A percentile compares a stretch with the other conserved stretches of the same genome.
Conservation (phyloP, 35 echinoderm and acorn worm genomes). For the Ptychodera flava region DNA sequence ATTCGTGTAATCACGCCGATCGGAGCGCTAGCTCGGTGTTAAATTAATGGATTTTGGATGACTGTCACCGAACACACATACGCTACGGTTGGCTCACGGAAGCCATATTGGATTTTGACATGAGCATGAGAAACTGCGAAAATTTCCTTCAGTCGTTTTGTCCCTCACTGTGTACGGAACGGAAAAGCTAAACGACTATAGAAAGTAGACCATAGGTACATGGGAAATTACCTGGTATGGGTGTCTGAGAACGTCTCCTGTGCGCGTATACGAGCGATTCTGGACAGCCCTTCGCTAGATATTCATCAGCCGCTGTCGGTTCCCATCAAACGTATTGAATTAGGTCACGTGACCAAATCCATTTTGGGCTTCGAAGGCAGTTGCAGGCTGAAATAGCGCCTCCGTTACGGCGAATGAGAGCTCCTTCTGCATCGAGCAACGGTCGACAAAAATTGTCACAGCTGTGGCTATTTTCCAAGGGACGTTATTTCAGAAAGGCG, state of each 20-base stretch:
- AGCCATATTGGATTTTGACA: slow-evolving; percentile 1
- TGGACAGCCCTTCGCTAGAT: neutral
- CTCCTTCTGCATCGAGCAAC: neutral
- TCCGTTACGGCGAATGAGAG: neutral
- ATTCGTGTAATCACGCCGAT: neutral
- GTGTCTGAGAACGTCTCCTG: neutral
- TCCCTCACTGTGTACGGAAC: neutral
- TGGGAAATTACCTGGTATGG: neutral
- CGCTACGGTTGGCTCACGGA: neutral
- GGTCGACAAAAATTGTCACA: too few species aligned
- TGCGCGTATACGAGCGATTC: neutral
- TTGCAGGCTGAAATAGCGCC: neutral
- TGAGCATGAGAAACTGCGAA: neutral
- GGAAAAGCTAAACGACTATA: neutral
- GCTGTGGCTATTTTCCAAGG: too few species aligned
- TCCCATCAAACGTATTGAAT: neutral
- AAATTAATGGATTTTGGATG: neutral
- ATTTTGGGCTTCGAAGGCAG: neutral
- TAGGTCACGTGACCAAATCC: neutral
- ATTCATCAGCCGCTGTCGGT: neutral
- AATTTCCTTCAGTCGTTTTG: neutral
- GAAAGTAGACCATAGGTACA: neutral
- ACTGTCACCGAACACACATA: neutral
- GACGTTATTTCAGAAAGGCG: too few species aligned
- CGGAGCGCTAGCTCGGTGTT: neutral